Conservation (phyloP, 1,140 invertebrate genomes). For the Pogonomyrmex barbatus region DNA sequence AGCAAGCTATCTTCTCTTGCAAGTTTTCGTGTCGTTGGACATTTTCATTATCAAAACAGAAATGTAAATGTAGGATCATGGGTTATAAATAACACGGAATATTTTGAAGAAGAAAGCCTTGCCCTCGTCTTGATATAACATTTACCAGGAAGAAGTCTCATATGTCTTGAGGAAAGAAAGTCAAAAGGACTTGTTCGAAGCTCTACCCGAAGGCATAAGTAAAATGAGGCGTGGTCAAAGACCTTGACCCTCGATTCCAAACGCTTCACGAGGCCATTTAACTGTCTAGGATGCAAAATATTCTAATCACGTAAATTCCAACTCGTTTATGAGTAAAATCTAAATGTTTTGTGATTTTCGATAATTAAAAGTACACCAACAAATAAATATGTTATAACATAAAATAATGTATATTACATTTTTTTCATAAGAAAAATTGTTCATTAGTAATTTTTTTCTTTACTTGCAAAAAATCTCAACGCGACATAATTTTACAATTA, state of each 20-base stretch:
- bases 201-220: slow-evolving; percentile 57
- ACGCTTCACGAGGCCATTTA: slow-evolving; percentile 67
- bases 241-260: slow-evolving; percentile 77
- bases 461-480: background rate
- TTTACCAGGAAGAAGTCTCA: too few species aligned
- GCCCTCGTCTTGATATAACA: too few species aligned
- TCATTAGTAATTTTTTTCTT: background rate
- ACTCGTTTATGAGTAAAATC: background rate
- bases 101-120: slow-evolving; percentile 15
- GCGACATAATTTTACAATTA: too few species aligned
- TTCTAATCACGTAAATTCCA: background rate
- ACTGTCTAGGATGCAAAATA: slow-evolving; percentile 50
- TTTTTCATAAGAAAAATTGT: background rate
- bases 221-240: slow-evolving; percentile 70
- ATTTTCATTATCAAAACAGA: background rate
- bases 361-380: background rate
- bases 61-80: slow-evolving; percentile 8
- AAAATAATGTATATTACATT: background rate
- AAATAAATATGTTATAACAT: background rate
- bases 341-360: background rate
- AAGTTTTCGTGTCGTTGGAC: background rate
- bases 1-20: background rate
- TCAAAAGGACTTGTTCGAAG: slow-evolving; percentile 60
- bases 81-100: background rate
- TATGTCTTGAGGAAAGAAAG: slow-evolving; percentile 2